phyloP scores from a whole-genome alignment of 2,888 invertebrate species.

The Lathronympha strigana region DNA sequence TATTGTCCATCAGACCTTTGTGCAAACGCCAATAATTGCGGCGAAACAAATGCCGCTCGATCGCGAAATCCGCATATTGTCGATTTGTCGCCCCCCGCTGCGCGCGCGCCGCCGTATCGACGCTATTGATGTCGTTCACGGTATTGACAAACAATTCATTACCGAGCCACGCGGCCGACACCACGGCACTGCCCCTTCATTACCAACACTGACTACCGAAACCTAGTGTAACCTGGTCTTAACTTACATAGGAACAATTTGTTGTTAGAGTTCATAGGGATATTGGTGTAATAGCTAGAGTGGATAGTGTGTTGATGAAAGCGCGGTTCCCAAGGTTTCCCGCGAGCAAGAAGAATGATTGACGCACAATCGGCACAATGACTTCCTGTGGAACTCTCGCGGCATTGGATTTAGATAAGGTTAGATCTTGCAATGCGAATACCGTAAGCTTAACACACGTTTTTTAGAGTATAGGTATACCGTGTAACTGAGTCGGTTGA shows the following conservation, averaged over 20 bases:
- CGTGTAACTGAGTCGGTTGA: too few species aligned
- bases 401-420: constrained; percentile 6
- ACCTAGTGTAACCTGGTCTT: neutral
- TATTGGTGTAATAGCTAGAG: too few species aligned
- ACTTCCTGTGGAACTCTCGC: neutral
- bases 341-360: constrained; percentile 26
- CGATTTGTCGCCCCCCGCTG: constrained; percentile 43
- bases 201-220: neutral
- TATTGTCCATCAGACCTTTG: constrained; percentile 20
- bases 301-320: neutral
- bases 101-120: constrained; percentile 42
- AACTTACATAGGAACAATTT: neutral
- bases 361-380: constrained; percentile 33
- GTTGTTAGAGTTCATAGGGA: neutral
- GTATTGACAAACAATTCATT: constrained; percentile 64
- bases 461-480: too few species aligned
- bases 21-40: constrained; percentile 31
- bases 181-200: constrained; percentile 41
- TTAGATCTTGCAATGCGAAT: neutral
- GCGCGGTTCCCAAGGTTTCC: constrained; percentile 41
- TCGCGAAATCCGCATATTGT: constrained; percentile 27
- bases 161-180: constrained; percentile 66
- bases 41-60: constrained; percentile 37
- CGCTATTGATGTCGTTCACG: constrained; percentile 46
- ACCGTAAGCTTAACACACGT: neutral